A percentile compares a stretch with the other conserved stretches of the same genome.
Evolutionary conservation across 2,113 vertebrate genomes (phyloP).

Genomic region (Calonectris borealis): DNA sequence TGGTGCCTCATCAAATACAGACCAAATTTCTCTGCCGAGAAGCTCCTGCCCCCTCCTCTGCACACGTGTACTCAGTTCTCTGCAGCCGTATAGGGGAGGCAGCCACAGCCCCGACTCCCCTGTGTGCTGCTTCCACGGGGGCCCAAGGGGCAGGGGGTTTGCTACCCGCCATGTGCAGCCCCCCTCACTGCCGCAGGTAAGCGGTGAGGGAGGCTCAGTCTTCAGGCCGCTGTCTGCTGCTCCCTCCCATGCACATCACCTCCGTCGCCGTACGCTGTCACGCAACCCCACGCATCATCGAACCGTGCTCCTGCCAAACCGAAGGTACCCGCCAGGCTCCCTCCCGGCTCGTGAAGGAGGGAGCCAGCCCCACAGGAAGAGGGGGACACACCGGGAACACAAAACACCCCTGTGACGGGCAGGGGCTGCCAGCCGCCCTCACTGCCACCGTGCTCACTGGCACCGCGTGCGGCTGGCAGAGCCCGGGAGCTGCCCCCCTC

Average conservation of each 20-base stretch:
- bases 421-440: background rate
- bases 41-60: background rate
- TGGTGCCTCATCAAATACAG: background rate
- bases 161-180: rapidly evolving
- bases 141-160: background rate
- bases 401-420: rapidly evolving
- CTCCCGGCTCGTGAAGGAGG: rapidly evolving
- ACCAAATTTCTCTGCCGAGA: background rate
- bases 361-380: background rate
- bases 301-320: background rate
- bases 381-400: rapidly evolving
- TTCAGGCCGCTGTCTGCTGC: background rate
- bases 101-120: background rate
- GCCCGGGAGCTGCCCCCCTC: background rate
- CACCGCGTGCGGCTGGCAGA: rapidly evolving
- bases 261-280: rapidly evolving
- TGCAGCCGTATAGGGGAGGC: background rate
- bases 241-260: background rate
- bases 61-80: rapidly evolving
- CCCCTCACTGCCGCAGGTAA: background rate
- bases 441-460: background rate
- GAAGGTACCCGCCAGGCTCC: rapidly evolving
- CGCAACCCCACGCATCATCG: rapidly evolving
- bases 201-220: background rate
- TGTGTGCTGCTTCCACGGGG: background rate